phyloP scores from a whole-genome alignment of 2,888 invertebrate genomes.

The Hyppa rectilinea region DNA sequence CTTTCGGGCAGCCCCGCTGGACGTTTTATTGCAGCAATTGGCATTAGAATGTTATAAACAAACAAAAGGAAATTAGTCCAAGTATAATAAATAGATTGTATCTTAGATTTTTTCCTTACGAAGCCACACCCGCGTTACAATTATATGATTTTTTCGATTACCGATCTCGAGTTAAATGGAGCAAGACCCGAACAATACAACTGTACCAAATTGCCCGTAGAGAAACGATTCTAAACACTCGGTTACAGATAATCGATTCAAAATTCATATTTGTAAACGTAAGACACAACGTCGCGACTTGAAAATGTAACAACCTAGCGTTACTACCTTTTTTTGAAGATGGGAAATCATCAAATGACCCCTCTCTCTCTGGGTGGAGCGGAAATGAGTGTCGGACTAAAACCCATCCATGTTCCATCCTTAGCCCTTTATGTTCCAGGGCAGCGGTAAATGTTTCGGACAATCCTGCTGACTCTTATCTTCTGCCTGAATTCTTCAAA shows the following conservation, averaged over 20 bases:
- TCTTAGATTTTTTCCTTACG: constrained; percentile 3
- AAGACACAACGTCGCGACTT: not conserved
- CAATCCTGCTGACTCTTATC: too few relatives aligned
- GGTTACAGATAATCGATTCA: constrained; percentile 42
- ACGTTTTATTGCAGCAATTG: too few relatives aligned
- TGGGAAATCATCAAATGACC: too few relatives aligned
- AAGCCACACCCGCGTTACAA: constrained; percentile 50
- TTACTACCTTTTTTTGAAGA: too few relatives aligned
- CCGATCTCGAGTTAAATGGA: constrained; percentile 51
- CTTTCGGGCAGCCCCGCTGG: too few relatives aligned
- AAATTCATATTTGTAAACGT: constrained; percentile 40
- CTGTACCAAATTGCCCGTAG: constrained; percentile 57
- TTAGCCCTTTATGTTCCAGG: too few relatives aligned
- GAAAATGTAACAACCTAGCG: not conserved
- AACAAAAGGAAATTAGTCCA: not conserved
- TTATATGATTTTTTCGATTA: constrained; percentile 35
- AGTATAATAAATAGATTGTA: not conserved
- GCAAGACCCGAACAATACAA: constrained; percentile 59
- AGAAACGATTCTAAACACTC: constrained; percentile 53
- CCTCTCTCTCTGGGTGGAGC: too few relatives aligned
- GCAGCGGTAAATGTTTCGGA: too few relatives aligned
- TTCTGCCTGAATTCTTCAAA: too few relatives aligned
- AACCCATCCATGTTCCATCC: too few relatives aligned
- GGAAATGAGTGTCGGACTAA: too few relatives aligned
- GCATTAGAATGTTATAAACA: not conserved